Evolutionary conservation across 2,888 invertebrate genomes (phyloP).

Genomic region (Operophtera brumata): DNA sequence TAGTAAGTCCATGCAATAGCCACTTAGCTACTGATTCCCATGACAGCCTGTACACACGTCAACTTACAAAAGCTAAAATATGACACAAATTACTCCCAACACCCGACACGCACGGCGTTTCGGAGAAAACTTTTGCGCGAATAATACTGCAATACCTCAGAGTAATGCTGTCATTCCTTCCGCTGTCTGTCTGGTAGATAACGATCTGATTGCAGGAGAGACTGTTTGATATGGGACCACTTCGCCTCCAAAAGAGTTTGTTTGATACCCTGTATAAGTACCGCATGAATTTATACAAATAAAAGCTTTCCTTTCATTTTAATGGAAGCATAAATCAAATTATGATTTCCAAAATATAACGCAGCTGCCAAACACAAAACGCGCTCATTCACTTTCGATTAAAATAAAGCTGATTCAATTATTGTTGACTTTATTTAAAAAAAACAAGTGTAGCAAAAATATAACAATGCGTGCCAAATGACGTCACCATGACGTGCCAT

Average conservation of each 20-base stretch:
- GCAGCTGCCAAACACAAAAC: constrained; percentile 25
- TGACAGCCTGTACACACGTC: too few relatives aligned
- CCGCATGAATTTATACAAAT: background rate
- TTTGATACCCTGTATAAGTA: background rate
- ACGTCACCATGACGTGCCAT: background rate
- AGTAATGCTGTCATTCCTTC: constrained; percentile 52
- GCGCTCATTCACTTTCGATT: constrained; percentile 20
- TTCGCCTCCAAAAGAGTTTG: constrained; percentile 20
- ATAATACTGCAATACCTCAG: constrained; percentile 46
- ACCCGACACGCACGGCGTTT: constrained; percentile 7
- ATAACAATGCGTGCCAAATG: constrained; percentile 17
- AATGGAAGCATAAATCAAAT: constrained; percentile 6
- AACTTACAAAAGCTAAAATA: constrained; percentile 13
- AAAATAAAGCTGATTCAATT: constrained; percentile 19
- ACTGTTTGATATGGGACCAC: constrained; percentile 26
- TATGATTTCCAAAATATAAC: constrained; percentile 11
- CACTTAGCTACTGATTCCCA: too few relatives aligned
- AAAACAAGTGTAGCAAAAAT: constrained; percentile 23
- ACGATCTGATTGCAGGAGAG: constrained; percentile 38
- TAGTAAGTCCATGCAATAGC: too few relatives aligned
- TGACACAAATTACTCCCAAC: constrained; percentile 14
- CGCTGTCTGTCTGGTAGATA: constrained; percentile 44
- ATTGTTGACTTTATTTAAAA: constrained; percentile 11
- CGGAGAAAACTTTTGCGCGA: constrained; percentile 20
- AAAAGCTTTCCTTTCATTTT: background rate